Evolutionary conservation across 2,888 invertebrate genomes (phyloP).

Genomic region (Acrobasis consociella): DNA sequence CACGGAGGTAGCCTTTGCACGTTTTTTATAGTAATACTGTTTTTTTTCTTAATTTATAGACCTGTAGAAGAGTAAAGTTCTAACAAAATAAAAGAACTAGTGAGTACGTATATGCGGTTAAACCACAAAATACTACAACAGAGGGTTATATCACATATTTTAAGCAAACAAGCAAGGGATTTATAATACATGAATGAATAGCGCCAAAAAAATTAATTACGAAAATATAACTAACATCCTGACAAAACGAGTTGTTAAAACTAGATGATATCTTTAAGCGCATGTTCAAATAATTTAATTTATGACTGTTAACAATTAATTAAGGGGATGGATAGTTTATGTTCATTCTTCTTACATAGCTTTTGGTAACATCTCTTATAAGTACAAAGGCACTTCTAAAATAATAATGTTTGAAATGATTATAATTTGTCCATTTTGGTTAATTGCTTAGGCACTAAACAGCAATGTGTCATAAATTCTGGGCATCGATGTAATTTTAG

Average conservation of each 20-base stretch:
- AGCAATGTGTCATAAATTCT: too few relatives aligned
- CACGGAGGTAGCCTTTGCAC: too few relatives aligned
- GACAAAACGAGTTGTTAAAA: slow-evolving; percentile 3
- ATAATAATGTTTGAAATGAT: background rate
- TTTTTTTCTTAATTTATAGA: too few relatives aligned
- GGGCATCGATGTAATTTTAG: too few relatives aligned
- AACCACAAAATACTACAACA: too few relatives aligned
- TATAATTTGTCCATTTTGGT: background rate
- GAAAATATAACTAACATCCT: background rate
- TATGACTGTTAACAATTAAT: slow-evolving; percentile 9
- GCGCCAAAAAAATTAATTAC: background rate
- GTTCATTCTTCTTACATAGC: slow-evolving; percentile 1
- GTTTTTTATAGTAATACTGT: too few relatives aligned
- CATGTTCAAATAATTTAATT: slow-evolving; percentile 5
- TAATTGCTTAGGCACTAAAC: background rate
- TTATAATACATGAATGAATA: background rate
- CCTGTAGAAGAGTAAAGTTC: too few relatives aligned
- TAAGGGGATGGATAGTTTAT: slow-evolving; percentile 4
- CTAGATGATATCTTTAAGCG: background rate
- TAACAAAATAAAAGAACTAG: too few relatives aligned
- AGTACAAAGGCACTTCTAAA: background rate
- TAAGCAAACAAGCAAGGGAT: too few relatives aligned
- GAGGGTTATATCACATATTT: too few relatives aligned
- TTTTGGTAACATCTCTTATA: background rate
- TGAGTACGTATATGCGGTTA: too few relatives aligned